Conservation (phyloP, 2,113 vertebrate species). For the Chrysochloris asiatica region DNA sequence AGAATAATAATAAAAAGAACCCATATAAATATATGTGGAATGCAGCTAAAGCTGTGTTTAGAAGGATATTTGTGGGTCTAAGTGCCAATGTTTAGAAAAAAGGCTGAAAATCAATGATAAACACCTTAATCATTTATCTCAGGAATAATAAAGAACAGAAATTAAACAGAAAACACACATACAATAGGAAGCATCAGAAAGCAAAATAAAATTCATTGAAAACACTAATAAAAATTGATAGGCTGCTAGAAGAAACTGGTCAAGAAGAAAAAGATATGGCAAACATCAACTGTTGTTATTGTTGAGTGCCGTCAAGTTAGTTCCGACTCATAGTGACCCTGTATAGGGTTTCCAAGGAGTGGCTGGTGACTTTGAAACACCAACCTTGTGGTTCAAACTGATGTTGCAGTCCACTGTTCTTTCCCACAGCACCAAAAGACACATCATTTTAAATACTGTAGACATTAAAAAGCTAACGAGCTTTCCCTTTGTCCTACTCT, state of each 20-base stretch:
- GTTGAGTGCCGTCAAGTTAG: no score
- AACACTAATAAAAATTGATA: conserved; percentile 17
- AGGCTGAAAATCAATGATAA: not conserved
- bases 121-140: not conserved
- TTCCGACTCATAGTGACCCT: no score
- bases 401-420: no score
- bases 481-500: not conserved
- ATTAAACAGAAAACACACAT: not conserved
- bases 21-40: no score
- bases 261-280: not conserved
- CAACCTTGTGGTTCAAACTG: no score
- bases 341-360: no score
- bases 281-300: no score
- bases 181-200: conserved; percentile 8
- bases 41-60: not conserved
- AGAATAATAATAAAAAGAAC: conserved; percentile 21
- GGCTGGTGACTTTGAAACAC: no score
- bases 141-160: conserved; percentile 31
- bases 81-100: not conserved
- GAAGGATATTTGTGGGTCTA: not conserved
- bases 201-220: not conserved
- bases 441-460: not conserved
- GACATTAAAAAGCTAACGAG: not conserved
- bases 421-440: no score
- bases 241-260: not conserved